Percentiles rank a stretch among this genome's conserved stretches.
Conservation (phyloP, 2,113 vertebrate species). For the Protomyctophum bolini region DNA sequence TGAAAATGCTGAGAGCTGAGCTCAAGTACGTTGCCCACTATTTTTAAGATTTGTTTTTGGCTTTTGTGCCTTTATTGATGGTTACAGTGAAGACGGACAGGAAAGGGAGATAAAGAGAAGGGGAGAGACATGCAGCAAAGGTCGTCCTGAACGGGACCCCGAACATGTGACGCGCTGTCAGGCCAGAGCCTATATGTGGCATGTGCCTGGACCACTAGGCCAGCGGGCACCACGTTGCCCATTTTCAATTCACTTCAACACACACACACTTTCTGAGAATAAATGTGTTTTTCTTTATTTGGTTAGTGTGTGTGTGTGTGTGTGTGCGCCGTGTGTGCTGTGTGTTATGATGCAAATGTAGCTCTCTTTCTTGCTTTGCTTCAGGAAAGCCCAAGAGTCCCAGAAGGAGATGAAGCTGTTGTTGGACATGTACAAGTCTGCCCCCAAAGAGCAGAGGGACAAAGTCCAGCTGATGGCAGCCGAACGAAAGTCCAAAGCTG, state of each 20-base stretch:
- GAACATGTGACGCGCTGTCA: too few species aligned
- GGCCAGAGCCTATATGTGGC: too few species aligned
- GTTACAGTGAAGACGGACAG: too few species aligned
- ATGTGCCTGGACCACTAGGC: not conserved
- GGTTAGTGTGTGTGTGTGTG: too few species aligned
- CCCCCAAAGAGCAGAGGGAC: conserved; percentile 92
- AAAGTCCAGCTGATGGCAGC: conserved; percentile 96
- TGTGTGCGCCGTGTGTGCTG: too few species aligned
- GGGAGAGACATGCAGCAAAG: too few species aligned
- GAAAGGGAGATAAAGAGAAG: too few species aligned
- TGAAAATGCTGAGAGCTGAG: conserved; percentile 87
- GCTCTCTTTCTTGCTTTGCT: not conserved
- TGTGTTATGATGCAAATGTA: not conserved
- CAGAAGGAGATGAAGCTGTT: conserved; percentile 95
- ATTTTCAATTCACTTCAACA: not conserved
- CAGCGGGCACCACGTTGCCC: not conserved
- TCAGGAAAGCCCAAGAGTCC: conserved; percentile 92
- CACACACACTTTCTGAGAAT: too few species aligned
- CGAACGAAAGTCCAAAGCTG: conserved; percentile 91
- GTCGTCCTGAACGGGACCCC: too few species aligned
- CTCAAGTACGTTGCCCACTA: conserved; percentile 80
- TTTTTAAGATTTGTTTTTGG: too few species aligned
- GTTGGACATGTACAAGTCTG: conserved; percentile 93
- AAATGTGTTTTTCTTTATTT: too few species aligned
- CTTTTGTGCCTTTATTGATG: too few species aligned